These are phyloP conservation scores for Hippolais icterina DNA, from an alignment of 2,113 vertebrate species.

Conservation along the genomic window DNA sequence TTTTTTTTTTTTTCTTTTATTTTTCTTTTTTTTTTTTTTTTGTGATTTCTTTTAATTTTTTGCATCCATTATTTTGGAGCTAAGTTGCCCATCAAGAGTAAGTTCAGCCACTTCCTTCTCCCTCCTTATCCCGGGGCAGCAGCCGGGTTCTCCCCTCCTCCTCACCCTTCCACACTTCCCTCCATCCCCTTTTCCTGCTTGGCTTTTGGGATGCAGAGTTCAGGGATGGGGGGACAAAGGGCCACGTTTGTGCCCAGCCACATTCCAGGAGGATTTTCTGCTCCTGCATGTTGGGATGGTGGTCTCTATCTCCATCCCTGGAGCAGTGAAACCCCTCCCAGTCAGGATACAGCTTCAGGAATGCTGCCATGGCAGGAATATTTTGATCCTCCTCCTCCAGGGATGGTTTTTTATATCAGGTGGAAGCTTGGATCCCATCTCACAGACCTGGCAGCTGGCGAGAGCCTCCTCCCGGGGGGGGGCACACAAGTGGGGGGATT, in stretches of 20 bases:
- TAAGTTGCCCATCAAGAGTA: slow-evolving; percentile 69
- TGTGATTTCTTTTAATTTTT: slow-evolving; percentile 17
- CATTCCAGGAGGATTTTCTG: not conserved
- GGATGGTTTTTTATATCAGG: not conserved
- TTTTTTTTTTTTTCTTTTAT: too few species aligned
- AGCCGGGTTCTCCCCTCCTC: not conserved
- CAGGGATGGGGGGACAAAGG: rapidly evolving
- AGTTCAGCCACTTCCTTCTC: slow-evolving; percentile 31
- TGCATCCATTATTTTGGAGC: slow-evolving; percentile 66
- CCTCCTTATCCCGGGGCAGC: not conserved
- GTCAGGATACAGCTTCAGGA: rapidly evolving
- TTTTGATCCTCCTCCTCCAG: not conserved
- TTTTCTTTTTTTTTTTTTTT: not conserved
- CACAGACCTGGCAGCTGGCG: not conserved
- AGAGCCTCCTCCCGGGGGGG: not conserved
- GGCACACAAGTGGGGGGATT: not conserved
- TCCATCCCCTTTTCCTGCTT: not conserved
- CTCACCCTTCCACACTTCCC: not conserved
- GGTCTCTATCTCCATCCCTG: not conserved
- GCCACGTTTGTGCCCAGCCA: not conserved
- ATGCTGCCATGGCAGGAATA: not conserved
- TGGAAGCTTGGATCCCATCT: not conserved
- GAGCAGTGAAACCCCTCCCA: not conserved
- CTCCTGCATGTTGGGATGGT: rapidly evolving
- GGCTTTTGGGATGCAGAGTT: not conserved